These are phyloP conservation scores for Choloepus hoffmanni DNA, from an alignment of 2,113 vertebrate species.

Conservation along the genomic window DNA sequence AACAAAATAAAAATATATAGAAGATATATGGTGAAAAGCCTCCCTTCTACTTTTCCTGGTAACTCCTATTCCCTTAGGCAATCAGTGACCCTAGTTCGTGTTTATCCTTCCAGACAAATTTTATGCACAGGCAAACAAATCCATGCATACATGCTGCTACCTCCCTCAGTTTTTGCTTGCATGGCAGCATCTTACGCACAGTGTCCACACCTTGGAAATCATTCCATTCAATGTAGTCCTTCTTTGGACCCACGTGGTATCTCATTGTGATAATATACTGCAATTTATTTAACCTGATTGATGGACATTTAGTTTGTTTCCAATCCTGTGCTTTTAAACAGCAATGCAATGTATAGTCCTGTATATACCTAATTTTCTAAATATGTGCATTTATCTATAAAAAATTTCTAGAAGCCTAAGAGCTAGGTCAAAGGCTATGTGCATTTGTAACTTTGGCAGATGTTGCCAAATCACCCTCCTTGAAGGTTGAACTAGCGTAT, in stretches of 20 bases:
- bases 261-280: neutral
- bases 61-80: neutral
- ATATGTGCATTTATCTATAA: neutral
- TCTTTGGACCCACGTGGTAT: neutral
- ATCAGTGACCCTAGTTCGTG: neutral
- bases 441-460: neutral
- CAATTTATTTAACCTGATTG: neutral
- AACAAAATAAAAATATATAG: constrained; percentile 26
- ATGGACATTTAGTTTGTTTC: neutral
- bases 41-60: neutral
- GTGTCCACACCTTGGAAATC: neutral
- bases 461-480: neutral
- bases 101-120: neutral
- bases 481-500: neutral
- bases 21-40: neutral
- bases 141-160: too few species aligned
- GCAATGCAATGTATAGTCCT: neutral
- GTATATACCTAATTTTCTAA: neutral
- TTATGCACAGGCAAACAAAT: neutral
- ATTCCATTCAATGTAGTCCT: neutral
- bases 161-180: neutral
- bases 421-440: neutral
- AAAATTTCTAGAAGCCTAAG: neutral
- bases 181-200: neutral
- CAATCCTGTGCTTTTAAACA: constrained; percentile 44